These are phyloP conservation scores for Thelaira solivaga DNA, from an alignment of 2,888 invertebrate species.

Conservation along the genomic window DNA sequence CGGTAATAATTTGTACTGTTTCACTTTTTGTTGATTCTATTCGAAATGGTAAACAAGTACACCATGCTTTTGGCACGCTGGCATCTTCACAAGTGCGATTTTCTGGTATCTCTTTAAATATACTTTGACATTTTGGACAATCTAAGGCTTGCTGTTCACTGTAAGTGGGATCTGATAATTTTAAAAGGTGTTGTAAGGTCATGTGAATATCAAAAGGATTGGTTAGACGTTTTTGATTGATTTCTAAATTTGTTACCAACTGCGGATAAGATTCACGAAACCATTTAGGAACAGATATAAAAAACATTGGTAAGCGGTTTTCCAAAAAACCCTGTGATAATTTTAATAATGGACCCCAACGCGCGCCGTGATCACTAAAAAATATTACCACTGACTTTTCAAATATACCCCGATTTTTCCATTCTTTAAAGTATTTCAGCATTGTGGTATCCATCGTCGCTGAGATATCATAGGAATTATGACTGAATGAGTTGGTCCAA, in stretches of 20 bases:
- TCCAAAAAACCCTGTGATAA: slow-evolving; percentile 86
- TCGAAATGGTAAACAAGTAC: slow-evolving; percentile 82
- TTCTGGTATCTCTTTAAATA: slow-evolving; percentile 80
- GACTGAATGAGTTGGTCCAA: slow-evolving; percentile 88
- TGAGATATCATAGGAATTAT: slow-evolving; percentile 82
- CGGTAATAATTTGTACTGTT: slow-evolving; percentile 28
- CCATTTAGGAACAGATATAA: slow-evolving; percentile 82
- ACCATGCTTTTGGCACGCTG: slow-evolving; percentile 85
- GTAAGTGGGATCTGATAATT: slow-evolving; percentile 68
- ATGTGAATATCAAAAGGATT: slow-evolving; percentile 85
- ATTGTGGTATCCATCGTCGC: slow-evolving; percentile 82
- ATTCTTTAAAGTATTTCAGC: slow-evolving; percentile 79
- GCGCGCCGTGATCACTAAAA: slow-evolving; percentile 87
- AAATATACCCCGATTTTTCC: slow-evolving; percentile 79
- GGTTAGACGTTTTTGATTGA: slow-evolving; percentile 82
- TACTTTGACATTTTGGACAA: slow-evolving; percentile 82
- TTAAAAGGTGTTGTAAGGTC: slow-evolving; percentile 81
- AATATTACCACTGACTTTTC: slow-evolving; percentile 84
- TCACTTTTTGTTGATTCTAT: slow-evolving; percentile 23
- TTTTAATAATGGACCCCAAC: slow-evolving; percentile 83
- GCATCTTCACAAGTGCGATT: slow-evolving; percentile 83
- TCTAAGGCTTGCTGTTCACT: slow-evolving; percentile 70
- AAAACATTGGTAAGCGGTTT: slow-evolving; percentile 85
- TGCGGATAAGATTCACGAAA: slow-evolving; percentile 79
- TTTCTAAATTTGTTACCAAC: slow-evolving; percentile 78